A percentile compares a stretch with the other conserved stretches of the same genome.
phyloP scores from a whole-genome alignment of 30 jellyfish, hydroid and myxozoan species.

The Pelagia noctiluca region DNA sequence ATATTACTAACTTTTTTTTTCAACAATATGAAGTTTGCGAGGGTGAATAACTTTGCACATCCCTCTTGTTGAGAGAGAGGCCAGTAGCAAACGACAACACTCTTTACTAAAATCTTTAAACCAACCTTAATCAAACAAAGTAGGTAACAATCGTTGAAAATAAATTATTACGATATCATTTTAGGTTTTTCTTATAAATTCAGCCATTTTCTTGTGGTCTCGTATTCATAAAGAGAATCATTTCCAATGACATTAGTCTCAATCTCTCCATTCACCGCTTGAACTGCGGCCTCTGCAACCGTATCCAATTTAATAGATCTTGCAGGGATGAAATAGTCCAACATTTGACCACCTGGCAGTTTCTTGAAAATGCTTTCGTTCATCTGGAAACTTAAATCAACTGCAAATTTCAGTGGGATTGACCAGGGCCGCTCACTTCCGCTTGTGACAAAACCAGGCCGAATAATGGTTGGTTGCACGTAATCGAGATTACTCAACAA shows the following conservation, averaged over 20 bases:
- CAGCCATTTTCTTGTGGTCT: slow-evolving; percentile 45
- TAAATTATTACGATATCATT: too few species aligned
- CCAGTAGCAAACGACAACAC: too few species aligned
- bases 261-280: slow-evolving; percentile 56
- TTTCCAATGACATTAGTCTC: slow-evolving; percentile 54
- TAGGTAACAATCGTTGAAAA: too few species aligned
- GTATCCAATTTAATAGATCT: slow-evolving; percentile 61
- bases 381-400: slow-evolving; percentile 53
- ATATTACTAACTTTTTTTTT: too few species aligned
- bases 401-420: slow-evolving; percentile 64
- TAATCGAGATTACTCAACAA: slow-evolving; percentile 20
- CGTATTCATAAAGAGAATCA: slow-evolving; percentile 50
- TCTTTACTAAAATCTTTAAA: too few species aligned
- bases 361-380: slow-evolving; percentile 56
- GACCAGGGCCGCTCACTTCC: slow-evolving; percentile 65
- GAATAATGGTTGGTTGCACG: slow-evolving; percentile 44
- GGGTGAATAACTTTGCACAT: too few species aligned
- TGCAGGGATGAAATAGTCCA: slow-evolving; percentile 70
- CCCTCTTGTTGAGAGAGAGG: too few species aligned
- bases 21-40: too few species aligned
- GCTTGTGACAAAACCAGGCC: slow-evolving; percentile 74
- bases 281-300: slow-evolving; percentile 76
- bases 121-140: too few species aligned
- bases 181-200: too few species aligned
- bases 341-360: slow-evolving; percentile 66